These are phyloP conservation scores for Polymixis lichenea DNA, from an alignment of 2,888 invertebrate genomes.

Conservation along the genomic window DNA sequence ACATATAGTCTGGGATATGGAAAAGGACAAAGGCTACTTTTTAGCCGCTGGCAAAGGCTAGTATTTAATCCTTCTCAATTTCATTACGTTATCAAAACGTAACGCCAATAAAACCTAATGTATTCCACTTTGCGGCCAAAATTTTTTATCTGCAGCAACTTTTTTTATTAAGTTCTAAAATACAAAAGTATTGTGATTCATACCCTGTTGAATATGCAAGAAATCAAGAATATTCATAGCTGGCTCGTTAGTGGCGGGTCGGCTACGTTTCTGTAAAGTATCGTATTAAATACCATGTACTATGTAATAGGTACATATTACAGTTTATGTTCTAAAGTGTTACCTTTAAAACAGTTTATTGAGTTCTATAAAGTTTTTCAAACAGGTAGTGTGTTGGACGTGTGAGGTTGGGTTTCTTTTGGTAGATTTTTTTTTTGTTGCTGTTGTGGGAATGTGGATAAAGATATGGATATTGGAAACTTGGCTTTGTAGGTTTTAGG, in stretches of 20 bases:
- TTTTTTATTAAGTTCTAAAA: slow-evolving; percentile 80
- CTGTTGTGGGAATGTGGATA: not conserved
- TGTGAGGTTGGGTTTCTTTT: not conserved
- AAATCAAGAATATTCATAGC: slow-evolving; percentile 84
- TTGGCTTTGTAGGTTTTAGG: not conserved
- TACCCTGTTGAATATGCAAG: slow-evolving; percentile 86
- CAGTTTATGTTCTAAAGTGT: slow-evolving; percentile 24
- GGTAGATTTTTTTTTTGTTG: not conserved
- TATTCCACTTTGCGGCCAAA: slow-evolving; percentile 48
- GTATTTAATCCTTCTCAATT: not conserved
- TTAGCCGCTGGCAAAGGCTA: too few species aligned
- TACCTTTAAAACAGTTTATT: slow-evolving; percentile 8
- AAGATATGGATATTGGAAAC: not conserved
- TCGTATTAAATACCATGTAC: slow-evolving; percentile 64
- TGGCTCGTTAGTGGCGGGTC: slow-evolving; percentile 84
- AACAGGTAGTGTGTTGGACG: not conserved
- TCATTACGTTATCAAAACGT: slow-evolving; percentile 4
- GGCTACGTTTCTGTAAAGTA: slow-evolving; percentile 81
- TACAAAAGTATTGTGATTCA: slow-evolving; percentile 86
- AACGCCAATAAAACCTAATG: slow-evolving; percentile 27
- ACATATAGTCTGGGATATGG: too few species aligned
- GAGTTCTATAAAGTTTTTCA: slow-evolving; percentile 7
- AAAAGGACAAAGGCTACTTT: too few species aligned
- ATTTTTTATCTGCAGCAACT: slow-evolving; percentile 55
- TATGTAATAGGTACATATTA: slow-evolving; percentile 31